Conservation (phyloP, 2,113 vertebrate genomes). For the Shinisaurus crocodilurus region DNA sequence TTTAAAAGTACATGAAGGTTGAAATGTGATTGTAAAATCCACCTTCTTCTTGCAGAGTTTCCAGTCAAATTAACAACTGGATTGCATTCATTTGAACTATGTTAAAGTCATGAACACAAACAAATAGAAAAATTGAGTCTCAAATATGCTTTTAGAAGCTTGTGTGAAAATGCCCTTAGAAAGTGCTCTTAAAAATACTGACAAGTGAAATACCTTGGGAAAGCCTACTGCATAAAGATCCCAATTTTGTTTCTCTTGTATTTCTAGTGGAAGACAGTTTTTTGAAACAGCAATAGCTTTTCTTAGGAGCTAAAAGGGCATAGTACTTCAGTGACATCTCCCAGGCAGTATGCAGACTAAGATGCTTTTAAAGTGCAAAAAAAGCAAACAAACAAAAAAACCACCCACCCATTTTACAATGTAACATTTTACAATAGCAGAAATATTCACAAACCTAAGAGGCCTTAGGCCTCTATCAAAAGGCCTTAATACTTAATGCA, state of each 20-base stretch:
- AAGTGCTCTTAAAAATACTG: neutral
- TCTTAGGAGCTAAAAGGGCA: neutral
- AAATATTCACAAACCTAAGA: neutral
- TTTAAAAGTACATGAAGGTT: too few relatives aligned
- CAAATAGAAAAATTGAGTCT: neutral
- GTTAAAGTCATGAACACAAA: neutral
- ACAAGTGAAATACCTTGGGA: neutral
- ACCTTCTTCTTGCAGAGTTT: too few relatives aligned
- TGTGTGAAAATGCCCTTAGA: neutral
- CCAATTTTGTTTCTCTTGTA: neutral
- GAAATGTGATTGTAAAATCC: too few relatives aligned
- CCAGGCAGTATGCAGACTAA: neutral
- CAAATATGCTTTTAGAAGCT: neutral
- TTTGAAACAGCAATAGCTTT: neutral
- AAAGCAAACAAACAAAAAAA: too few relatives aligned
- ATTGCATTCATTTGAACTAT: neutral
- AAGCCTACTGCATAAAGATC: neutral
- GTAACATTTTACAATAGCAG: neutral
- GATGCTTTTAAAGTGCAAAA: neutral
- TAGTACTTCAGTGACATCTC: neutral
- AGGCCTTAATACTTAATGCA: neutral
- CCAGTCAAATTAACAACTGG: too few relatives aligned
- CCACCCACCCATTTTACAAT: neutral
- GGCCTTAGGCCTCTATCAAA: too few relatives aligned
- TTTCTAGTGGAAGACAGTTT: neutral